Percentiles rank a stretch among this genome's conserved stretches.
phyloP scores from a whole-genome alignment of 2,797 vertebrate species.

The Mormyrus proboscirostris region DNA sequence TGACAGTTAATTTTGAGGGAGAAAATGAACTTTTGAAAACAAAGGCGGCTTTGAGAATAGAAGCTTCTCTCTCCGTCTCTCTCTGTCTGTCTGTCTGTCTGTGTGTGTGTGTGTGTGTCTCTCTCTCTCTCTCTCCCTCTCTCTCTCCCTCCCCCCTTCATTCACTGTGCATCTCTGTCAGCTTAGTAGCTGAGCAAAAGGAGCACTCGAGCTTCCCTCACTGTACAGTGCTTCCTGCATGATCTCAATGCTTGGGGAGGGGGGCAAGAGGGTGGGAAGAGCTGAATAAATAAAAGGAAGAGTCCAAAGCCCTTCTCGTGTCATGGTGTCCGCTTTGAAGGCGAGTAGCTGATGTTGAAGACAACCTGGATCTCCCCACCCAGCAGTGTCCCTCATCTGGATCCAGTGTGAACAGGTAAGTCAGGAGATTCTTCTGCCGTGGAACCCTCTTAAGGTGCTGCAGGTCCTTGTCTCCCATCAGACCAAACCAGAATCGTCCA shows the following conservation, averaged over 20 bases:
- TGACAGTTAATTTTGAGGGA: constrained; percentile 34
- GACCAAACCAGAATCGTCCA: background rate
- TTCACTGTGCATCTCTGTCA: constrained; percentile 25
- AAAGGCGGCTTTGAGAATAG: constrained; percentile 61
- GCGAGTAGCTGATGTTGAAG: background rate
- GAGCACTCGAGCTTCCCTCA: constrained; percentile 43
- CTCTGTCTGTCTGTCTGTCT: constrained; percentile 37
- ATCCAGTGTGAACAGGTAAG: constrained; percentile 58
- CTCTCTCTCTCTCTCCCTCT: constrained; percentile 6
- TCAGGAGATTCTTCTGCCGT: background rate
- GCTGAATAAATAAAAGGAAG: constrained; percentile 1
- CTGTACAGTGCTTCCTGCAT: constrained; percentile 60
- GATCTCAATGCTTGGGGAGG: constrained; percentile 56
- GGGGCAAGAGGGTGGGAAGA: background rate
- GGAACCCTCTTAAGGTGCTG: background rate
- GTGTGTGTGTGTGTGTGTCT: background rate
- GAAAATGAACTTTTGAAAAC: constrained; percentile 59
- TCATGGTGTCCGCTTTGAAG: background rate
- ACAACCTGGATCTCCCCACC: background rate
- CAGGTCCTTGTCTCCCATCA: background rate
- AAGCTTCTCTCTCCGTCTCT: constrained; percentile 33
- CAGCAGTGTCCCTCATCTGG: constrained; percentile 1
- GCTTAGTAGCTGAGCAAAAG: constrained; percentile 6
- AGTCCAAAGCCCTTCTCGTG: background rate
- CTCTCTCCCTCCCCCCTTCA: constrained; percentile 6